phyloP scores from a whole-genome alignment of 30 jellyfish, hydroid and myxozoan genomes.

The Phacellophora camtschatica region DNA sequence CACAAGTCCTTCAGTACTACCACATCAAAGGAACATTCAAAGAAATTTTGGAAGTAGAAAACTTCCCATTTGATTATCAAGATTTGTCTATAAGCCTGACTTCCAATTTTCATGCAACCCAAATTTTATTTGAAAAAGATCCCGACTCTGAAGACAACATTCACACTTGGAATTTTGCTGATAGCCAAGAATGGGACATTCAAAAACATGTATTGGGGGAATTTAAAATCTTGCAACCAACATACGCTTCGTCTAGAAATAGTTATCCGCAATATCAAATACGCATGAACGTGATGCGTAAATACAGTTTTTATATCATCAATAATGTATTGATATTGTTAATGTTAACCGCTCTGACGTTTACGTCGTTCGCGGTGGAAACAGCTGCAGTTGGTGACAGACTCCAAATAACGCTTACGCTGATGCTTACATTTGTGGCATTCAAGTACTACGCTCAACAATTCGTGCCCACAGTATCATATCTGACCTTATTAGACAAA shows the following conservation, averaged over 20 bases:
- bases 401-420: constrained; percentile 37
- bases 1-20: constrained; percentile 21
- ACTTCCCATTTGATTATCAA: constrained; percentile 61
- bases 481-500: constrained; percentile 18
- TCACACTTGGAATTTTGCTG: constrained; percentile 46
- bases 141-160: constrained; percentile 29
- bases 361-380: constrained; percentile 38
- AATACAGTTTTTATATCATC: constrained; percentile 20
- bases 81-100: constrained; percentile 38
- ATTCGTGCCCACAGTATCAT: constrained; percentile 52
- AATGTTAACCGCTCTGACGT: constrained; percentile 52
- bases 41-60: constrained; percentile 31
- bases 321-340: constrained; percentile 19
- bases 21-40: constrained; percentile 43
- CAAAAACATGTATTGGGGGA: constrained; percentile 19
- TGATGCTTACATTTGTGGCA: constrained; percentile 61
- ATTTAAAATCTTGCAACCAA: not conserved
- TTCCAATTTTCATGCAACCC: constrained; percentile 18
- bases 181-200: constrained; percentile 41
- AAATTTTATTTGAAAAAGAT: not conserved
- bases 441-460: constrained; percentile 55
- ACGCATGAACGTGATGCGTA: constrained; percentile 43
- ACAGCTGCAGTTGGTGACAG: constrained; percentile 49
- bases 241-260: constrained; percentile 30
- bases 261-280: constrained; percentile 52